Conservation (phyloP, 2,797 vertebrate genomes). For the Rousettus madagascariensis region DNA sequence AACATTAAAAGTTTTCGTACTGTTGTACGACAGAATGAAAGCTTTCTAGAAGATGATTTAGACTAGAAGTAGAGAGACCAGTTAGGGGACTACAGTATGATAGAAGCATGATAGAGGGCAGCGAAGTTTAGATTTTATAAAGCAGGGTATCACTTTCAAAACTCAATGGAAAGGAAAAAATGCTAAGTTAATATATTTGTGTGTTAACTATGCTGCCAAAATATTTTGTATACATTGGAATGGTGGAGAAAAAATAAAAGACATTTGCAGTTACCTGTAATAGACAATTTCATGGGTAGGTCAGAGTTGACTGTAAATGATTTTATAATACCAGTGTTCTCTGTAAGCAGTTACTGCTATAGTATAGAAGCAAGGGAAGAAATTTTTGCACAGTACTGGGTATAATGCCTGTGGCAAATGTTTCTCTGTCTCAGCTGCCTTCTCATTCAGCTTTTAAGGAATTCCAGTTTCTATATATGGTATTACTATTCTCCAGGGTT, state of each 20-base stretch:
- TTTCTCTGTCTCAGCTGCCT: neutral
- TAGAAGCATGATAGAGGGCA: neutral
- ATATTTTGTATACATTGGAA: neutral
- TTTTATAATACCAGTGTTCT: neutral
- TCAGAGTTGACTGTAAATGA: constrained; percentile 9
- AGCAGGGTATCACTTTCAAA: neutral
- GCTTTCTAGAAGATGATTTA: constrained; percentile 2
- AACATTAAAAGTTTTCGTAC: constrained; percentile 3
- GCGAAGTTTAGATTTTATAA: neutral
- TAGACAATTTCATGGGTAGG: neutral
- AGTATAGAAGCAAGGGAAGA: neutral
- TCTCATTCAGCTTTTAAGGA: constrained; percentile 22
- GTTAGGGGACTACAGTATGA: neutral
- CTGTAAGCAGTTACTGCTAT: neutral
- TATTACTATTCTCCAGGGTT: neutral
- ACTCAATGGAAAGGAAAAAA: neutral
- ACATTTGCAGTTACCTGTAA: neutral
- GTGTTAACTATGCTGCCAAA: neutral
- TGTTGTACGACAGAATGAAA: neutral
- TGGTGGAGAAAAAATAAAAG: neutral
- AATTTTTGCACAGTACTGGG: neutral
- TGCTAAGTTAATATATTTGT: neutral
- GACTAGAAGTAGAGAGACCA: neutral
- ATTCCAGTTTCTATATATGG: neutral
- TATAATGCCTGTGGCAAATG: neutral